A percentile compares a stretch with the other conserved stretches of the same genome.
Conservation (phyloP, 2,113 vertebrate species). For the Oncorhynchus nerka region DNA sequence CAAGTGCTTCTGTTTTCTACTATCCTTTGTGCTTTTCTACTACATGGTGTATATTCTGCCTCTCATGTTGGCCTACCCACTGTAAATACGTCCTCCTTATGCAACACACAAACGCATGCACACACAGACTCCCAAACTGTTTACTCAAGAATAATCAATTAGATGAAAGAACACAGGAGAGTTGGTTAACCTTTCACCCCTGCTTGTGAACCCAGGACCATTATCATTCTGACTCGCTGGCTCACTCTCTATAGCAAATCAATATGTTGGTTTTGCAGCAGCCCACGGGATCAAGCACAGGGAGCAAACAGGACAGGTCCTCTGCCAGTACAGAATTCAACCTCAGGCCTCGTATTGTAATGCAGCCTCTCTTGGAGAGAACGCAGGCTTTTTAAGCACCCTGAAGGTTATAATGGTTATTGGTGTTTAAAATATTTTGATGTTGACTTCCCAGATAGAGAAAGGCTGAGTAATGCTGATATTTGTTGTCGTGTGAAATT, state of each 20-base stretch:
- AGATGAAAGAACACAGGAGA: background rate
- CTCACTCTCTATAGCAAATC: conserved; percentile 14
- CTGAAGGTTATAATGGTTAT: background rate
- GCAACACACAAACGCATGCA: background rate
- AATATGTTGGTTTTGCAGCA: conserved; percentile 16
- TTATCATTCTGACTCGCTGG: conserved; percentile 11
- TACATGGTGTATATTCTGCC: background rate
- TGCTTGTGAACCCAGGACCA: background rate
- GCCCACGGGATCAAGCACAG: background rate
- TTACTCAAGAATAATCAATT: conserved; percentile 4
- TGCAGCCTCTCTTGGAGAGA: background rate
- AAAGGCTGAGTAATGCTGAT: background rate
- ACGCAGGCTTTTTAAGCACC: background rate
- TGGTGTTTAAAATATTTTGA: background rate
- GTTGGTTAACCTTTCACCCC: conserved; percentile 13
- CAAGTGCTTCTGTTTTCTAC: background rate
- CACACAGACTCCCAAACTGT: background rate
- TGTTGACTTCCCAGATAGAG: background rate
- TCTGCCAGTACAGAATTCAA: background rate
- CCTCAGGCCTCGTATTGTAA: background rate
- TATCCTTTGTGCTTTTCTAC: background rate
- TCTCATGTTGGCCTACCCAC: background rate
- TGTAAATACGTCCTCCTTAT: background rate
- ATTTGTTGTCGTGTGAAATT: background rate
- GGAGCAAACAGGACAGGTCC: background rate